A percentile compares a stretch with the other conserved stretches of the same genome.
These are phyloP conservation scores for Littorina saxatilis DNA, from an alignment of 1,140 invertebrate genomes.

Conservation along the genomic window DNA sequence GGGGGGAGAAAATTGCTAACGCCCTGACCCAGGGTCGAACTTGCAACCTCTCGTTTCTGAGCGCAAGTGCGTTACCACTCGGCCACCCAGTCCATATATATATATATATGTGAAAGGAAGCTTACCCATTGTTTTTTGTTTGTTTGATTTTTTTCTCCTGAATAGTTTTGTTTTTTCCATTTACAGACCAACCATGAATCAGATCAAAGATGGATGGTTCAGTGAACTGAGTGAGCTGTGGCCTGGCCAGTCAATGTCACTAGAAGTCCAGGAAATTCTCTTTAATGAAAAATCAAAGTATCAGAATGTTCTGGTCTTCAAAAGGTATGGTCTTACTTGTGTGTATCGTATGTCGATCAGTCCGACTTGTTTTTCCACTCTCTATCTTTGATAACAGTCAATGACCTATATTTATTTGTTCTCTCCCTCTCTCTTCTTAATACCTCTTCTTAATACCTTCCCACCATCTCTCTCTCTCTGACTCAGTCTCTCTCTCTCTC, in stretches of 20 bases:
- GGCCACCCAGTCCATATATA: too few relatives aligned
- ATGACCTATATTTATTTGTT: too few relatives aligned
- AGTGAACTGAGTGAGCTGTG: conserved; percentile 82
- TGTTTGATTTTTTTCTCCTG: background rate
- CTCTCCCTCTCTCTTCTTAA: background rate
- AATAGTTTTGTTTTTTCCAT: background rate
- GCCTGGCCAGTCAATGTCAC: conserved; percentile 93
- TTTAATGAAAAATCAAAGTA: conserved; percentile 89
- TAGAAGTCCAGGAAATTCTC: conserved; percentile 91
- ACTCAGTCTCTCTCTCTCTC: background rate
- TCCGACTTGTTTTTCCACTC: too few relatives aligned
- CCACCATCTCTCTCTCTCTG: background rate
- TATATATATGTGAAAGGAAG: too few relatives aligned
- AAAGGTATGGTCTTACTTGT: conserved; percentile 82
- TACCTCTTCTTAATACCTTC: background rate
- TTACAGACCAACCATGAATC: conserved; percentile 57
- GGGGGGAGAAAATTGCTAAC: too few relatives aligned
- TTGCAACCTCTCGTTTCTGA: too few relatives aligned
- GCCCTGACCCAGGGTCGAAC: too few relatives aligned
- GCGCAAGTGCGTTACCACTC: too few relatives aligned
- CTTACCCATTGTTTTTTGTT: too few relatives aligned
- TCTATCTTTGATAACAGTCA: too few relatives aligned
- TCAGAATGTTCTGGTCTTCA: conserved; percentile 92
- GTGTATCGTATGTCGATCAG: too few relatives aligned
- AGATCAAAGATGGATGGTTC: conserved; percentile 74